phyloP scores from a whole-genome alignment of 35 echinoderm and acorn worm species.

The Lytechinus variegatus region DNA sequence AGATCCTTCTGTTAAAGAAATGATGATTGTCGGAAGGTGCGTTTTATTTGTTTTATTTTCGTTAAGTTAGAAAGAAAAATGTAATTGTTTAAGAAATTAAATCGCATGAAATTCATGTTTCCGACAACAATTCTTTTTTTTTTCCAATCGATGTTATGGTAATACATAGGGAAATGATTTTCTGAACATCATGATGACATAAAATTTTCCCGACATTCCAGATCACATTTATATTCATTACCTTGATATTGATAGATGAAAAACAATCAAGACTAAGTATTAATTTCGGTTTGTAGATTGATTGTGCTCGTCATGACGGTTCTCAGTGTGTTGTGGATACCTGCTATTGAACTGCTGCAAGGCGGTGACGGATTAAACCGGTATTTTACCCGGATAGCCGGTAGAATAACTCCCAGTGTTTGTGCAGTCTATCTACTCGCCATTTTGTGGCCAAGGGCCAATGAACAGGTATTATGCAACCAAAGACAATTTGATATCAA shows the following conservation, averaged over 20 bases:
- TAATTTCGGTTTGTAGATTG: slow-evolving; percentile 49
- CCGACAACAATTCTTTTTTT: too few species aligned
- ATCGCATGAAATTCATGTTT: too few species aligned
- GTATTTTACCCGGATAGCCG: slow-evolving; percentile 35
- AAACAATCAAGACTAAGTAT: not conserved
- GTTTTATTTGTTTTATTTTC: not conserved
- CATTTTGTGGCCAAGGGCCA: slow-evolving; percentile 49
- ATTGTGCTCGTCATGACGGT: slow-evolving; percentile 76
- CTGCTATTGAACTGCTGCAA: slow-evolving; percentile 76
- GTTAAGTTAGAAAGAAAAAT: too few species aligned
- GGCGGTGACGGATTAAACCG: slow-evolving; percentile 63
- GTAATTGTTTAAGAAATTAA: too few species aligned
- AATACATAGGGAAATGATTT: too few species aligned
- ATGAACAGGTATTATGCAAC: slow-evolving; percentile 47
- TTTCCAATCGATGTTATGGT: too few species aligned
- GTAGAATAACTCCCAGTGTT: slow-evolving; percentile 25
- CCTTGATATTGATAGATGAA: too few species aligned
- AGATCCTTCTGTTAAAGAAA: slow-evolving; percentile 63
- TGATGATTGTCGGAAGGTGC: slow-evolving; percentile 78
- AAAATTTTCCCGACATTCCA: too few species aligned
- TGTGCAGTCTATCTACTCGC: slow-evolving; percentile 35
- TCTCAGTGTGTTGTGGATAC: slow-evolving; percentile 93
- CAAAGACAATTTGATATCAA: too few species aligned
- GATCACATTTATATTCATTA: too few species aligned
- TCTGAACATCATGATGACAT: too few species aligned